A percentile compares a stretch with the other conserved stretches of the same genome.
Conservation (phyloP, 2,797 vertebrate genomes). For the Lacerta viridis region DNA sequence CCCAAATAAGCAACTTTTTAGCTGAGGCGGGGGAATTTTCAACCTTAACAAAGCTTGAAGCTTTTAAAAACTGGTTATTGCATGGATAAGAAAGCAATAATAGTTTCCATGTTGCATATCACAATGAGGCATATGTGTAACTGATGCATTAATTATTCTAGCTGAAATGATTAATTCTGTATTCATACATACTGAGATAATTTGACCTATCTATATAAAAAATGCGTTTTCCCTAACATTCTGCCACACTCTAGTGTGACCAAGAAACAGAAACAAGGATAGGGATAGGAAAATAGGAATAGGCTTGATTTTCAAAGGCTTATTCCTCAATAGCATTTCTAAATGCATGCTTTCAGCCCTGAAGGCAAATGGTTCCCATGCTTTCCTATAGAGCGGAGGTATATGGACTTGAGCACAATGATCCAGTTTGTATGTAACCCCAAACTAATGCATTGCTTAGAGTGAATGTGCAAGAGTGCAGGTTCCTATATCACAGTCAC, state of each 20-base stretch:
- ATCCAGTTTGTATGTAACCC: too few species aligned
- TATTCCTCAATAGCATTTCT: background rate
- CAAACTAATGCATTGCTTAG: too few species aligned
- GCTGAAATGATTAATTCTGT: background rate
- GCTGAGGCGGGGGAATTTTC: background rate
- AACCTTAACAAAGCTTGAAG: background rate
- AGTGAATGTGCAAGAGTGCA: too few species aligned
- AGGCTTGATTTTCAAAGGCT: background rate
- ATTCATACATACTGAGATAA: background rate
- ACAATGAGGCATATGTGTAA: background rate
- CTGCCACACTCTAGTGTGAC: background rate
- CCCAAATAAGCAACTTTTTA: background rate
- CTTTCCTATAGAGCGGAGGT: background rate
- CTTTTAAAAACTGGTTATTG: slow-evolving; percentile 13
- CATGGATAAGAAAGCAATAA: background rate
- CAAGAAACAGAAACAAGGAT: background rate
- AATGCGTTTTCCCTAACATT: background rate
- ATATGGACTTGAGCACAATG: background rate
- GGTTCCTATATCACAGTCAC: too few species aligned
- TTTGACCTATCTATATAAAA: background rate
- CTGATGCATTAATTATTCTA: background rate
- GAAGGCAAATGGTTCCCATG: background rate
- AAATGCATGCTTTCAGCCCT: background rate
- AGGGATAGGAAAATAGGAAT: background rate
- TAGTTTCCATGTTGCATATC: background rate